Evolutionary conservation across 2,888 invertebrate species (phyloP).

Genomic region (Scaptomyza parva): DNA sequence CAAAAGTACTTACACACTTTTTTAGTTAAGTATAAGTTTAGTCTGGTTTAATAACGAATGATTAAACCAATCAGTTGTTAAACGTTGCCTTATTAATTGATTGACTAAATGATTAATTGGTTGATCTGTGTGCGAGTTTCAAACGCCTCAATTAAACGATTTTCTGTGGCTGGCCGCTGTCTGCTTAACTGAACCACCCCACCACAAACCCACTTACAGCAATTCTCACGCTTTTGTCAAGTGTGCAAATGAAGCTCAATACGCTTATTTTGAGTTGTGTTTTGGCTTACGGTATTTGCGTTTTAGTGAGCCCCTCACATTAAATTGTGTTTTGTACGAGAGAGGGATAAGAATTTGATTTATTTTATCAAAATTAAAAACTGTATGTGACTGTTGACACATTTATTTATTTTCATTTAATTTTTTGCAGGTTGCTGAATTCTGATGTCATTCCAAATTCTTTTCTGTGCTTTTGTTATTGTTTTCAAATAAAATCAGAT

Average conservation of each 20-base stretch:
- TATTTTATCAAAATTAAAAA: constrained; percentile 52
- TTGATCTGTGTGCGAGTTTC: constrained; percentile 23
- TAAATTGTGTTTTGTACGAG: constrained; percentile 29
- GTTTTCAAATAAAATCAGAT: too few species aligned
- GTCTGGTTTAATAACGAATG: background rate
- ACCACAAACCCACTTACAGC: background rate
- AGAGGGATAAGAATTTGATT: constrained; percentile 16
- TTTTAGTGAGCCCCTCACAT: constrained; percentile 51
- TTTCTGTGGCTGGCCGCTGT: constrained; percentile 18
- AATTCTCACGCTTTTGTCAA: constrained; percentile 30
- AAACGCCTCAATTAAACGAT: too few species aligned
- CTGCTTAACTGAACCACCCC: background rate
- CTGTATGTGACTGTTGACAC: constrained; percentile 44
- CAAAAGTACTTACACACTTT: too few species aligned
- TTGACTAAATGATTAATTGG: constrained; percentile 36
- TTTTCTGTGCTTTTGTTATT: background rate
- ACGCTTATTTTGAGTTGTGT: constrained; percentile 30
- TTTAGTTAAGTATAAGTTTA: background rate
- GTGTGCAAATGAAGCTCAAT: constrained; percentile 12
- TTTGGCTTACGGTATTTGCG: constrained; percentile 38
- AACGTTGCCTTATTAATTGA: constrained; percentile 11
- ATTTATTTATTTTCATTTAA: constrained; percentile 27
- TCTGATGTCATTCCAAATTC: constrained; percentile 46
- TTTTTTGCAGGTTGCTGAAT: constrained; percentile 1
- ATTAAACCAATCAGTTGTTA: constrained; percentile 57